These are phyloP conservation scores for Malthinus flaveolus DNA, from an alignment of 2,888 invertebrate species.

Conservation along the genomic window DNA sequence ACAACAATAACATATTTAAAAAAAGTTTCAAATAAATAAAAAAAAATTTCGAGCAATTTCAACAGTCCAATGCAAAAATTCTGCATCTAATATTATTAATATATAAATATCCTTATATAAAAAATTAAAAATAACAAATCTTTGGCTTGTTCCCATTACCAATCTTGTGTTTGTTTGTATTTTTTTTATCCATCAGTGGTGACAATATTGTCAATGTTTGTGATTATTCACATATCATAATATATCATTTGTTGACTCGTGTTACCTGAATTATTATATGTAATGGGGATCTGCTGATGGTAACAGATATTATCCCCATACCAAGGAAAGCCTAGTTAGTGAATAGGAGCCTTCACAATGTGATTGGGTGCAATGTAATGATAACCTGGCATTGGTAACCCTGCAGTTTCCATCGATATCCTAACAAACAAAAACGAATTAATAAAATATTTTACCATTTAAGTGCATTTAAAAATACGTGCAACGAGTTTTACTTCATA, in stretches of 20 bases:
- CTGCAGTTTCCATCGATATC: constrained; percentile 95
- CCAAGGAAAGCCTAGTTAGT: constrained; percentile 62
- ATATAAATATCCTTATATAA: constrained; percentile 52
- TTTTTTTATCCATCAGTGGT: constrained; percentile 37
- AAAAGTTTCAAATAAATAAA: constrained; percentile 13
- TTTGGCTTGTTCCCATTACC: constrained; percentile 84
- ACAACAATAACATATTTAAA: constrained; percentile 13
- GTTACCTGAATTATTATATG: constrained; percentile 49
- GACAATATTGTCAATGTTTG: constrained; percentile 48
- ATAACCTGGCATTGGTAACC: constrained; percentile 87
- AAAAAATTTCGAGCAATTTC: constrained; percentile 25
- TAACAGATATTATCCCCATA: constrained; percentile 45
- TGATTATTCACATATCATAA: constrained; percentile 43
- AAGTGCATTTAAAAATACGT: constrained; percentile 12
- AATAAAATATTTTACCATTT: background rate
- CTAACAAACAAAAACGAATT: constrained; percentile 59
- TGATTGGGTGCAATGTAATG: constrained; percentile 92
- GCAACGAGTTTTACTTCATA: background rate
- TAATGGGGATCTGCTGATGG: constrained; percentile 50
- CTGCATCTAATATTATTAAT: constrained; percentile 52
- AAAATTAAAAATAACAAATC: constrained; percentile 74
- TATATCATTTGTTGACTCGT: constrained; percentile 29
- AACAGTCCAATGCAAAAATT: constrained; percentile 31
- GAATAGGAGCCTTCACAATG: constrained; percentile 90
- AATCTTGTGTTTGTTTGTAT: constrained; percentile 54